Conservation (phyloP, 2,797 vertebrate genomes). For the Buphagus erythrorhynchus region DNA sequence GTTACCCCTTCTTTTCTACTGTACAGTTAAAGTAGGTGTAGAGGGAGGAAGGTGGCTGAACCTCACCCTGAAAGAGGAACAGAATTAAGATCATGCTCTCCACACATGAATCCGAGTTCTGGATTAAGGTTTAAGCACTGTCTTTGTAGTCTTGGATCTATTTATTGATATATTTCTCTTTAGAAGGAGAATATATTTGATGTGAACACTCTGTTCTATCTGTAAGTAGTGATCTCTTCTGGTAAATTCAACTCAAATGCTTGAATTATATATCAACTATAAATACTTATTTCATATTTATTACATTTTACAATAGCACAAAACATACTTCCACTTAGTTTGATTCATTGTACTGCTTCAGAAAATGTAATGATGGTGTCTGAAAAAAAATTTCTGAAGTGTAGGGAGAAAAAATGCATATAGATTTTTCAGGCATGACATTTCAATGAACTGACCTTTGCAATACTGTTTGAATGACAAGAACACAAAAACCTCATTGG, state of each 20-base stretch:
- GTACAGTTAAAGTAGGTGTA: neutral
- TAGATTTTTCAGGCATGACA: neutral
- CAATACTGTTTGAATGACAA: constrained; percentile 1
- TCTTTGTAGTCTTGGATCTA: neutral
- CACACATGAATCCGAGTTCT: neutral
- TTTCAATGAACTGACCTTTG: constrained; percentile 34
- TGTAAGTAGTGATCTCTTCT: neutral
- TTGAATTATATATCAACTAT: neutral
- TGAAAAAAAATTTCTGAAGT: neutral
- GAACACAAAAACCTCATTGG: neutral
- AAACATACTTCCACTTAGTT: neutral
- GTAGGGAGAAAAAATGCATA: neutral
- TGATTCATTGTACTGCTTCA: neutral
- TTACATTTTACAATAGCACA: neutral
- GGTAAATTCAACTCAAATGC: neutral
- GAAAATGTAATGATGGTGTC: neutral
- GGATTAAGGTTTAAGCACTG: neutral
- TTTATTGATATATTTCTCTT: neutral
- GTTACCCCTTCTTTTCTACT: neutral
- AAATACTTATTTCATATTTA: neutral
- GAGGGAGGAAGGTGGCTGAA: neutral
- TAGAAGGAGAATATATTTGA: neutral
- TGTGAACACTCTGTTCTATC: neutral
- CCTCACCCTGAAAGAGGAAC: neutral
- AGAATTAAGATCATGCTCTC: neutral